These are phyloP conservation scores for Harmothoe impar DNA, from an alignment of 2,888 invertebrate genomes.

Conservation along the genomic window DNA sequence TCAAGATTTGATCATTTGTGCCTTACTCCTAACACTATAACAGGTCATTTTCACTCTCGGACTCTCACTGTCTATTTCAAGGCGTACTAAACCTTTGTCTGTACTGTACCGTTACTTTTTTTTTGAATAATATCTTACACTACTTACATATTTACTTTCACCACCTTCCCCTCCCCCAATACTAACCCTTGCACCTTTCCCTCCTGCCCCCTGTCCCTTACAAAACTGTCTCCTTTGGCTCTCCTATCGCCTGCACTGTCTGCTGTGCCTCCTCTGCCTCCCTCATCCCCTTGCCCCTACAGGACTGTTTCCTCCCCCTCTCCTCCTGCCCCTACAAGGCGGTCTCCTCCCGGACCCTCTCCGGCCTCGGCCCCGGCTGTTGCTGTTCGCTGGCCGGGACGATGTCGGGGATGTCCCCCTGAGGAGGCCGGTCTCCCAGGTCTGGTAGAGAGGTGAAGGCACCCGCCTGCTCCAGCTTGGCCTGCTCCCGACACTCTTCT, in stretches of 20 bases:
- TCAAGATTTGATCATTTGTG: too few relatives aligned
- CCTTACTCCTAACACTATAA: too few relatives aligned
- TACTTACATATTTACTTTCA: too few relatives aligned
- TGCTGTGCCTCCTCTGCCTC: neutral
- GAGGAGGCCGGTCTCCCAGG: constrained; percentile 36
- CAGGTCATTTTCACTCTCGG: too few relatives aligned
- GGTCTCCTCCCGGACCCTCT: constrained; percentile 71
- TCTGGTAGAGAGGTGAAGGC: constrained; percentile 56
- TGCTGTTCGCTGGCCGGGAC: constrained; percentile 58
- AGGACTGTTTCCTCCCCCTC: constrained; percentile 23
- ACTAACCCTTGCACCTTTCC: neutral
- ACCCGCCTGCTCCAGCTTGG: constrained; percentile 64
- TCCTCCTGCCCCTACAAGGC: constrained; percentile 65
- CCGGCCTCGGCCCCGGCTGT: constrained; percentile 59
- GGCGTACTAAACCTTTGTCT: too few relatives aligned
- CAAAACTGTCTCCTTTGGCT: neutral
- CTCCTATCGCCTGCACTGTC: neutral
- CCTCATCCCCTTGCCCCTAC: neutral
- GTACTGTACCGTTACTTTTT: too few relatives aligned
- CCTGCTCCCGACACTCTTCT: constrained; percentile 86
- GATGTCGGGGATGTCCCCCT: constrained; percentile 64
- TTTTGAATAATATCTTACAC: too few relatives aligned
- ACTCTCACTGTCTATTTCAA: too few relatives aligned
- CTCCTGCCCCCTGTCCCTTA: constrained; percentile 13
- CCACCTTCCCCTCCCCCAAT: neutral